These are phyloP conservation scores for Lepeophtheirus nordmannii DNA, from an alignment of 2,888 invertebrate genomes.

Conservation along the genomic window DNA sequence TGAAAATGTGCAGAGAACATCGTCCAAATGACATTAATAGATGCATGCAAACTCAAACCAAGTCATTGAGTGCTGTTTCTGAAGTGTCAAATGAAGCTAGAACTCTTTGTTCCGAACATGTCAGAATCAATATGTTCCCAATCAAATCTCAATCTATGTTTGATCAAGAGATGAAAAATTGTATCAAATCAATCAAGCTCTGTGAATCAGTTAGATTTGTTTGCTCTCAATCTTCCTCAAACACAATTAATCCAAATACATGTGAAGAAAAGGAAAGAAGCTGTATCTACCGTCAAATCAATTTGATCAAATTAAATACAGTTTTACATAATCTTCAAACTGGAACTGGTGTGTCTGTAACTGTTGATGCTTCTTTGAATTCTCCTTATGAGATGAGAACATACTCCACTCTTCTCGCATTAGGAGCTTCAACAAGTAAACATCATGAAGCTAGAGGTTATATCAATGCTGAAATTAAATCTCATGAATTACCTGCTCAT, in stretches of 20 bases:
- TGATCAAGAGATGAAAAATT: background rate
- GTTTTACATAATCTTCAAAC: conserved; percentile 4
- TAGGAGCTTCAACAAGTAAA: background rate
- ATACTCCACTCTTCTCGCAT: background rate
- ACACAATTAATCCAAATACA: background rate
- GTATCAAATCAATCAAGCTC: background rate
- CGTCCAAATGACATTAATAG: background rate
- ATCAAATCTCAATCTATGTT: background rate
- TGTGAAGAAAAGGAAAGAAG: background rate
- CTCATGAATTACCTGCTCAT: background rate
- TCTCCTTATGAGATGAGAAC: background rate
- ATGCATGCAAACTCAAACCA: background rate
- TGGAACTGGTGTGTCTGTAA: conserved; percentile 6
- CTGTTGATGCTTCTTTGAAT: background rate
- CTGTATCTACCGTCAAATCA: conserved; percentile 14
- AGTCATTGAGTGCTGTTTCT: background rate
- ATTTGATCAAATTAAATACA: background rate
- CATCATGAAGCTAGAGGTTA: background rate
- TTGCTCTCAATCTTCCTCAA: background rate
- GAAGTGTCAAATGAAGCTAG: background rate
- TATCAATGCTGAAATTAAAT: conserved; percentile 1
- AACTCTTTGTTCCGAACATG: background rate
- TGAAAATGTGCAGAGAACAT: conserved; percentile 1
- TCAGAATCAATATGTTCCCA: conserved; percentile 1
- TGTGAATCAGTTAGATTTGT: background rate